Percentiles rank a stretch among this genome's conserved stretches.
Evolutionary conservation across 2,888 invertebrate species (phyloP).

Genomic region (Phyllotreta striolata): DNA sequence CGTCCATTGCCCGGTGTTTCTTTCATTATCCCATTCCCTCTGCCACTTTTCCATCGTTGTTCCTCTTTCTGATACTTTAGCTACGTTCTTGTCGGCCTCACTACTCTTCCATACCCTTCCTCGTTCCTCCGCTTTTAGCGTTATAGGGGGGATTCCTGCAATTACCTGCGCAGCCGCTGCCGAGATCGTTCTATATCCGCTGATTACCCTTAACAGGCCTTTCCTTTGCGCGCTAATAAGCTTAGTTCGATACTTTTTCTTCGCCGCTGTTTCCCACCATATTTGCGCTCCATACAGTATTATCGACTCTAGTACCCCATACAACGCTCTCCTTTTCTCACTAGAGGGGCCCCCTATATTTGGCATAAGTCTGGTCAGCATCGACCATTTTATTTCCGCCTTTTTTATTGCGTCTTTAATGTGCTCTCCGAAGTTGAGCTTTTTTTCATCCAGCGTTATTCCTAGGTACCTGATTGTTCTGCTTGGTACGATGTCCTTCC

Average conservation of each 20-base stretch:
- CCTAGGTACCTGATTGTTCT: constrained; percentile 9
- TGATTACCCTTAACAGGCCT: constrained; percentile 2
- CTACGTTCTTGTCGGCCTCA: not conserved
- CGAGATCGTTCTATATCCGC: constrained; percentile 11
- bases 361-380: constrained; percentile 27
- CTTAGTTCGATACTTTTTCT: constrained; percentile 3
- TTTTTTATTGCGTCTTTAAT: constrained; percentile 2
- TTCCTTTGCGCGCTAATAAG: constrained; percentile 19
- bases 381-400: constrained; percentile 16
- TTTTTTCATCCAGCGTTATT: constrained; percentile 13
- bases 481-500: constrained; percentile 3
- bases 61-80: not conserved
- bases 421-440: constrained; percentile 14
- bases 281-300: constrained; percentile 36
- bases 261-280: constrained; percentile 22
- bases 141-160: constrained; percentile 2
- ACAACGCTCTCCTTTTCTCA: constrained; percentile 22
- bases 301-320: constrained; percentile 27
- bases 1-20: not conserved
- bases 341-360: constrained; percentile 35
- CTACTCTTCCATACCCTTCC: not conserved
- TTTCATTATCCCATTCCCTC: not conserved
- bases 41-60: constrained; percentile 4
- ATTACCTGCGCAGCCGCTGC: constrained; percentile 13
- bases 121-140: not conserved